Evolutionary conservation across 2,888 invertebrate species (phyloP).

Genomic region (Pollenia griseotomentosa): DNA sequence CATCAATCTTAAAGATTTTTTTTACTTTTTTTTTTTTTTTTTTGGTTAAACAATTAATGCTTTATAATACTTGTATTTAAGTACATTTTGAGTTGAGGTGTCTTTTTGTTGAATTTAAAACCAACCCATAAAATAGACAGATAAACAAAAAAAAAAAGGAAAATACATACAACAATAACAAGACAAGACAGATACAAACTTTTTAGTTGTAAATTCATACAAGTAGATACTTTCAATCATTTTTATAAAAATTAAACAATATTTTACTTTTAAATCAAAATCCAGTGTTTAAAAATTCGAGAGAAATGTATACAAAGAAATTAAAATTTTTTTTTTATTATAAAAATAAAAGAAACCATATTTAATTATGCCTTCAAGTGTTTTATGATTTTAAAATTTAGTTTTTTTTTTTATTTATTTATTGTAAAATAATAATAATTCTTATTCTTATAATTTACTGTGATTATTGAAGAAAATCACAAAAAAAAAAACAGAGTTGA

Average conservation of each 20-base stretch:
- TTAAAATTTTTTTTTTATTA: neutral
- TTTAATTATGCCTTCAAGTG: conserved; percentile 68
- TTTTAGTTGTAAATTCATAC: conserved; percentile 26
- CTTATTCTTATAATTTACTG: conserved; percentile 29
- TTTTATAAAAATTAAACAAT: conserved; percentile 29
- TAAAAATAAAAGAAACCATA: conserved; percentile 29
- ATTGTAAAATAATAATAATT: conserved; percentile 4
- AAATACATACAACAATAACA: conserved; percentile 14
- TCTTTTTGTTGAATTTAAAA: conserved; percentile 41
- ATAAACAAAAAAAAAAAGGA: conserved; percentile 11
- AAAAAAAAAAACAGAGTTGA: neutral
- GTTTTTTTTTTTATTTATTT: conserved; percentile 23
- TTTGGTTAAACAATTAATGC: conserved; percentile 63
- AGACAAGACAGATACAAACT: conserved; percentile 12
- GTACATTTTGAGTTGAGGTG: conserved; percentile 57
- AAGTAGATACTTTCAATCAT: conserved; percentile 36
- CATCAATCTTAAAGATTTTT: conserved; percentile 70
- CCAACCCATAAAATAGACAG: conserved; percentile 64
- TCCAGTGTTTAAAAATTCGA: conserved; percentile 18
- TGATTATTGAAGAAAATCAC: neutral
- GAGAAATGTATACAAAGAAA: conserved; percentile 19
- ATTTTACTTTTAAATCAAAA: conserved; percentile 30
- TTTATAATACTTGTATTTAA: conserved; percentile 52
- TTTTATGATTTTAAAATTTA: conserved; percentile 58
- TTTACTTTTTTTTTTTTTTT: conserved; percentile 5